These are phyloP conservation scores for Sebastes diaconus DNA, from an alignment of 2,797 vertebrate species.

Conservation along the genomic window DNA sequence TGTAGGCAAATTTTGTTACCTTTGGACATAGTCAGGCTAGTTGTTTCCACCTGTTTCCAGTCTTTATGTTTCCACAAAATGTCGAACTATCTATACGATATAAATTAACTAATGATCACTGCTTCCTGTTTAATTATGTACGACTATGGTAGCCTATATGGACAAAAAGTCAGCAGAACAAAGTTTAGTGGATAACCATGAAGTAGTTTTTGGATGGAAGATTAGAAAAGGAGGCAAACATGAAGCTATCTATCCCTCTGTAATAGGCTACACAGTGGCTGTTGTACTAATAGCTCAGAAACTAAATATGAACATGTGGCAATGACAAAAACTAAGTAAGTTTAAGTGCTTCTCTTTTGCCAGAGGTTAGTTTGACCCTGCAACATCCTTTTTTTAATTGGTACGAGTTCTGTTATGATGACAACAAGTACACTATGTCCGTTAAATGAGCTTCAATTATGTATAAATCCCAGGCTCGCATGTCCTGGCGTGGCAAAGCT, in stretches of 20 bases:
- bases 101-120: not conserved
- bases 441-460: constrained; percentile 67
- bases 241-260: not conserved
- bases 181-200: not conserved
- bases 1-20: not conserved
- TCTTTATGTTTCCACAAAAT: not conserved
- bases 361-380: constrained; percentile 20
- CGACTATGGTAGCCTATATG: too few species aligned
- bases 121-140: not conserved
- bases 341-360: not conserved
- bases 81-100: not conserved
- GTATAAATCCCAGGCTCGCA: constrained; percentile 54
- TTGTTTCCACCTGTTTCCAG: not conserved
- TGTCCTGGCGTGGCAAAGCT: constrained; percentile 18
- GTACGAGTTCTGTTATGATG: constrained; percentile 6
- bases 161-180: not conserved
- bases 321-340: not conserved
- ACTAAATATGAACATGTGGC: not conserved
- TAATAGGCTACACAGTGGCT: not conserved
- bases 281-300: not conserved
- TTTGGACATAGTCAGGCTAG: too few species aligned
- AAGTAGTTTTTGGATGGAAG: not conserved
- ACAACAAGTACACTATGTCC: constrained; percentile 9
- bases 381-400: constrained; percentile 8
- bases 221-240: not conserved